phyloP scores from a whole-genome alignment of 2,797 vertebrate genomes.

The Epinephelus malabaricus region DNA sequence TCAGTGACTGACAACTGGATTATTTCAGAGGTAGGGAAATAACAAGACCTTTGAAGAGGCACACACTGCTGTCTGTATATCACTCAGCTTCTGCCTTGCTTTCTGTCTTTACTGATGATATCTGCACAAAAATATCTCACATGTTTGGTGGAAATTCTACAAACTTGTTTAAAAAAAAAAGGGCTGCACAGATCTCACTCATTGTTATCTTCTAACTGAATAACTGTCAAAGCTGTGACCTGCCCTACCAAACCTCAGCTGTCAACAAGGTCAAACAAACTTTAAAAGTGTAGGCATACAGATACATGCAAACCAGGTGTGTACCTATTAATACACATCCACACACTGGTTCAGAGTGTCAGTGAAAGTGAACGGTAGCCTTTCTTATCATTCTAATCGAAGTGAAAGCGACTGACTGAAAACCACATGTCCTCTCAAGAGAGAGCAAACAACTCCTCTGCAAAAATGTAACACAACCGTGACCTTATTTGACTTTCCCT shows the following conservation, averaged over 20 bases:
- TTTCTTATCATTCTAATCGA: neutral
- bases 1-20: neutral
- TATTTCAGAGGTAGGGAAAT: neutral
- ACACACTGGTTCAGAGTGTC: neutral
- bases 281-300: slow-evolving; percentile 6
- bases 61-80: neutral
- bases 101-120: neutral
- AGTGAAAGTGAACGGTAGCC: slow-evolving; percentile 26
- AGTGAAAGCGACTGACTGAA: slow-evolving; percentile 37
- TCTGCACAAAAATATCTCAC: slow-evolving; percentile 42
- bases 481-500: slow-evolving; percentile 47
- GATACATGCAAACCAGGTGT: neutral
- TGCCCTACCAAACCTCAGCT: neutral
- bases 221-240: slow-evolving; percentile 9
- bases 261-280: slow-evolving; percentile 27
- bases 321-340: neutral
- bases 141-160: slow-evolving; percentile 51
- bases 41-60: neutral
- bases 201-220: neutral
- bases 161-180: slow-evolving; percentile 31
- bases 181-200: neutral
- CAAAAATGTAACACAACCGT: slow-evolving; percentile 48
- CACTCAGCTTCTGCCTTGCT: neutral
- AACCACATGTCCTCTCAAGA: slow-evolving; percentile 30
- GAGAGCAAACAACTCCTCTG: slow-evolving; percentile 43